Conservation (phyloP, 2,888 invertebrate genomes). For the Lagria hirta region DNA sequence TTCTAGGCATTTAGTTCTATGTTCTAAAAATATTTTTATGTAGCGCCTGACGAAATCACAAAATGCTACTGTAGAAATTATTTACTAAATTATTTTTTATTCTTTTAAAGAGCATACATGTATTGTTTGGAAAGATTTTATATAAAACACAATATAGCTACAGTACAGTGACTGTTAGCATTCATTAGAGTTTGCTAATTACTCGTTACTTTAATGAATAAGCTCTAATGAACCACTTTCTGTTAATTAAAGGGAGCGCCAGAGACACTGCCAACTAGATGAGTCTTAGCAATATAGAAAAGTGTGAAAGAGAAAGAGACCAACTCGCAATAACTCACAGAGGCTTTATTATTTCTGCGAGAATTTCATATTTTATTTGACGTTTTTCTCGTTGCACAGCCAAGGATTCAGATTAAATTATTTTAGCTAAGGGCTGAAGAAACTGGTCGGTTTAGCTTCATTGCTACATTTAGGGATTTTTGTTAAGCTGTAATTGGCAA, state of each 20-base stretch:
- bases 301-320: slow-evolving; percentile 39
- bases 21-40: no score
- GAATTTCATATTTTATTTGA: slow-evolving; percentile 39
- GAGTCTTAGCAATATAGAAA: slow-evolving; percentile 46
- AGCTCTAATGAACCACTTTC: slow-evolving; percentile 90
- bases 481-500: slow-evolving; percentile 45
- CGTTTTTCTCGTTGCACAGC: slow-evolving; percentile 33
- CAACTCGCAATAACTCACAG: slow-evolving; percentile 36
- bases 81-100: no score
- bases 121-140: no score
- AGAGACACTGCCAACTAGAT: slow-evolving; percentile 50
- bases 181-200: slow-evolving; percentile 87
- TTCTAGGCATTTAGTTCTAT: no score
- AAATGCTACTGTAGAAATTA: no score
- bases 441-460: slow-evolving; percentile 35
- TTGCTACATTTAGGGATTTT: slow-evolving; percentile 43
- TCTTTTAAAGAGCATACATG: no score
- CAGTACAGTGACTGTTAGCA: slow-evolving; percentile 60
- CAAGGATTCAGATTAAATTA: slow-evolving; percentile 42
- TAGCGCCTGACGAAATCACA: no score
- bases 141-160: slow-evolving; percentile 46
- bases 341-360: slow-evolving; percentile 37
- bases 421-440: slow-evolving; percentile 36
- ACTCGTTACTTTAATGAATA: slow-evolving; percentile 88
- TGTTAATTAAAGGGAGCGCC: slow-evolving; percentile 77